These are phyloP conservation scores for Haliclona indistincta DNA, from an alignment of 37 sponge, comb jelly and placozoan species.

Conservation along the genomic window DNA sequence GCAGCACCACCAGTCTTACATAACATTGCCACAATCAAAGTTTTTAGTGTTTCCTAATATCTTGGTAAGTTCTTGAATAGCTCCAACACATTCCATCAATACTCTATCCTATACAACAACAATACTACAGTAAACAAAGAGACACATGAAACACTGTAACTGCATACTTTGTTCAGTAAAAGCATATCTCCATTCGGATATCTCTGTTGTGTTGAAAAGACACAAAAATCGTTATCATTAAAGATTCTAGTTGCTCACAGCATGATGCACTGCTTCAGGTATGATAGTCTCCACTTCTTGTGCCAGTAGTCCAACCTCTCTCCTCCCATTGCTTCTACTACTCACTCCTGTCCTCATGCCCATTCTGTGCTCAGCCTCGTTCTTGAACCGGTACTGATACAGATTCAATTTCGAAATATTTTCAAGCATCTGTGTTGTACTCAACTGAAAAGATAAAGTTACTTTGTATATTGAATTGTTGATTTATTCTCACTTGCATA, in stretches of 20 bases:
- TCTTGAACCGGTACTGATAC: slow-evolving; percentile 60
- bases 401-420: slow-evolving; percentile 68
- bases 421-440: slow-evolving; percentile 41
- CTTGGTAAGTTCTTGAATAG: slow-evolving; percentile 82
- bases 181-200: slow-evolving; percentile 14
- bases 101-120: slow-evolving; percentile 70
- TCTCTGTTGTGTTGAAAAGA: neutral
- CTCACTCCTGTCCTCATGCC: too few species aligned
- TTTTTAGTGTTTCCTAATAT: too few species aligned
- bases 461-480: too few species aligned
- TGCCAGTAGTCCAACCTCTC: slow-evolving; percentile 85
- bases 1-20: too few species aligned
- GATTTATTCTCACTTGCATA: slow-evolving; percentile 42
- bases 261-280: slow-evolving; percentile 83
- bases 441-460: slow-evolving; percentile 40
- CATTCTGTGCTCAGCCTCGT: slow-evolving; percentile 14
- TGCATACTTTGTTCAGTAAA: slow-evolving; percentile 58
- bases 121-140: neutral
- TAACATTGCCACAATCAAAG: too few species aligned
- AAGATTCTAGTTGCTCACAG: too few species aligned
- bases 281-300: slow-evolving; percentile 83
- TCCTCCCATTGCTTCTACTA: neutral
- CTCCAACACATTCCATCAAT: slow-evolving; percentile 91
- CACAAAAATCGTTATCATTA: too few species aligned
- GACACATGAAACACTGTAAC: neutral